These are phyloP conservation scores for Ennomos erosarius DNA, from an alignment of 2,888 invertebrate species.

Conservation along the genomic window DNA sequence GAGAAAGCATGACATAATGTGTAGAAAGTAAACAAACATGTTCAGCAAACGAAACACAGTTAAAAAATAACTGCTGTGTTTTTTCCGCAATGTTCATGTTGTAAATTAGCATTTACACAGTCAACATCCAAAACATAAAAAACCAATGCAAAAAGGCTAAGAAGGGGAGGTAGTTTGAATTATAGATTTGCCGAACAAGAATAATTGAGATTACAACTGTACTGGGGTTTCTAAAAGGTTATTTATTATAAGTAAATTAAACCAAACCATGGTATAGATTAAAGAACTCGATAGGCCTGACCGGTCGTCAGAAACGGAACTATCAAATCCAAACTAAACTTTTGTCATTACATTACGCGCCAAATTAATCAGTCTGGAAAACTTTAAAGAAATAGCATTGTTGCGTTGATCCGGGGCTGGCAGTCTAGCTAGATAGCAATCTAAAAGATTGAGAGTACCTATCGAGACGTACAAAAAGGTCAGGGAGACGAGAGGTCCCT, in stretches of 20 bases:
- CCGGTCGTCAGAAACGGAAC: constrained; percentile 21
- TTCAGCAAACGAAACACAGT: constrained; percentile 23
- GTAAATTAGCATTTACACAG: background rate
- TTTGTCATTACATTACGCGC: constrained; percentile 47
- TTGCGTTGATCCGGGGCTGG: constrained; percentile 40
- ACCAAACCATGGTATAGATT: too few relatives aligned
- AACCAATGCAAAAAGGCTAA: too few relatives aligned
- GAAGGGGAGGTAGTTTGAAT: too few relatives aligned
- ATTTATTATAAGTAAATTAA: too few relatives aligned
- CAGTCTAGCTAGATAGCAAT: constrained; percentile 47
- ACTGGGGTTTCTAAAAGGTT: too few relatives aligned
- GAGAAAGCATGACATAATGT: constrained; percentile 22
- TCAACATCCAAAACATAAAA: too few relatives aligned
- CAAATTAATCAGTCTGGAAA: constrained; percentile 48
- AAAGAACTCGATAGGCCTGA: too few relatives aligned
- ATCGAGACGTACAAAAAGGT: constrained; percentile 43
- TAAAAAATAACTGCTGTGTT: background rate
- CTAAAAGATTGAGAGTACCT: constrained; percentile 49
- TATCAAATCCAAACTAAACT: constrained; percentile 9
- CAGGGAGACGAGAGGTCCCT: constrained; percentile 29
- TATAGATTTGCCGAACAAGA: too few relatives aligned
- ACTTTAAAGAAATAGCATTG: constrained; percentile 45
- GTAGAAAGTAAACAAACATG: constrained; percentile 37
- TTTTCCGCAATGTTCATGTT: constrained; percentile 16
- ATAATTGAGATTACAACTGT: too few relatives aligned